phyloP scores from a whole-genome alignment of 2,113 vertebrate species.

The Caloenas nicobarica region DNA sequence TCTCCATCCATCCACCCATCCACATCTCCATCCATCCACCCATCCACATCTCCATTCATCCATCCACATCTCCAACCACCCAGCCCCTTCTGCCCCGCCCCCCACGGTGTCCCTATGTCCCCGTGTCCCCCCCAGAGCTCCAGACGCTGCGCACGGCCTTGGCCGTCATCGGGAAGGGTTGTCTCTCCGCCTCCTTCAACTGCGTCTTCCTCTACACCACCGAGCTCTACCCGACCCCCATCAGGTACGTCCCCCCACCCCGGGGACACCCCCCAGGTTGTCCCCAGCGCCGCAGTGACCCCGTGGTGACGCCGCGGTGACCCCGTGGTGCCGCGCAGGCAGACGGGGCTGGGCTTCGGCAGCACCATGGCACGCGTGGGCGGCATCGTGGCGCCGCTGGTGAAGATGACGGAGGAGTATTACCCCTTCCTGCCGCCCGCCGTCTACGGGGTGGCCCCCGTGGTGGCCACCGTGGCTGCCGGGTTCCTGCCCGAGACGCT shows the following conservation, averaged over 20 bases:
- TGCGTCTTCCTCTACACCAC: slow-evolving; percentile 68
- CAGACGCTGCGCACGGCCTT: slow-evolving; percentile 71
- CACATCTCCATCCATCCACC: too few species aligned
- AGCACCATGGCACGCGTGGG: slow-evolving; percentile 89
- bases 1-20: too few species aligned
- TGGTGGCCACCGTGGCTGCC: slow-evolving; percentile 72
- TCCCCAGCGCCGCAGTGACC: too few species aligned
- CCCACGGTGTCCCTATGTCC: not conserved
- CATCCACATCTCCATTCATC: too few species aligned
- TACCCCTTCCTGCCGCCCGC: slow-evolving; percentile 80
- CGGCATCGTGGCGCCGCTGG: slow-evolving; percentile 87
- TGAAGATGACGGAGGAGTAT: slow-evolving; percentile 87
- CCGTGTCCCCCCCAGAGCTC: not conserved
- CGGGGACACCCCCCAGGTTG: not conserved
- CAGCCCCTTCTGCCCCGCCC: slow-evolving; percentile 64
- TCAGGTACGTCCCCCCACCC: slow-evolving; percentile 44
- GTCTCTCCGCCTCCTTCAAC: slow-evolving; percentile 80
- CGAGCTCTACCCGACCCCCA: slow-evolving; percentile 73
- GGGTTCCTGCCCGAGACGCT: slow-evolving; percentile 87
- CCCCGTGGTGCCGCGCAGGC: slow-evolving; percentile 65
- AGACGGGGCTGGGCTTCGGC: slow-evolving; percentile 88
- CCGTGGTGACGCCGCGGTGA: not conserved
- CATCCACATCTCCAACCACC: too few species aligned
- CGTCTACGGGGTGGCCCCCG: slow-evolving; percentile 78
- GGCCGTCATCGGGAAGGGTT: slow-evolving; percentile 82